A percentile compares a stretch with the other conserved stretches of the same genome.
Evolutionary conservation across 2,888 invertebrate species (phyloP).

Genomic region (Caenorhabditis angaria): DNA sequence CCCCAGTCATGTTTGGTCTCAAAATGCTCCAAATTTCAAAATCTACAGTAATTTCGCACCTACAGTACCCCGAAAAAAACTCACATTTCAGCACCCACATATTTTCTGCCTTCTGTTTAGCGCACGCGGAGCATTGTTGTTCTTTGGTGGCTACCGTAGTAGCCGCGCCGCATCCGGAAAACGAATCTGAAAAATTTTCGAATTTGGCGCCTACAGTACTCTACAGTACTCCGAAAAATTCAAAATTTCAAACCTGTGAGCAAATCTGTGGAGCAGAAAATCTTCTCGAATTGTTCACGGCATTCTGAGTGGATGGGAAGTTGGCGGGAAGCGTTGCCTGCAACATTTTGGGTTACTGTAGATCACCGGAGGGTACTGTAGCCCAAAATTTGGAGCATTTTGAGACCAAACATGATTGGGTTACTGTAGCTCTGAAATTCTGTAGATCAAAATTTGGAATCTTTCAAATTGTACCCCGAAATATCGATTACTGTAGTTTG

Average conservation of each 20-base stretch:
- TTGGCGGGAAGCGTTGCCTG: conserved; percentile 31
- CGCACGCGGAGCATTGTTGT: conserved; percentile 59
- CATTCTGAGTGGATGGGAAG: conserved; percentile 52
- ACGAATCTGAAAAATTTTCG: conserved; percentile 1
- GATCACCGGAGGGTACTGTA: too few relatives aligned
- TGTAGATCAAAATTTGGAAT: too few relatives aligned
- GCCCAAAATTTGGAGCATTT: too few relatives aligned
- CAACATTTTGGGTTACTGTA: too few relatives aligned
- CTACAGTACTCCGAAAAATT: neutral
- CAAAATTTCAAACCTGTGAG: conserved; percentile 24
- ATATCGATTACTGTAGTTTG: too few relatives aligned
- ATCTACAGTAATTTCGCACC: conserved; percentile 58
- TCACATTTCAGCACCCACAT: conserved; percentile 64
- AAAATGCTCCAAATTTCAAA: too few relatives aligned
- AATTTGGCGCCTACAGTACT: too few relatives aligned
- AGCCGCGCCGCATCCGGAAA: conserved; percentile 14
- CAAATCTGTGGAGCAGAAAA: conserved; percentile 63
- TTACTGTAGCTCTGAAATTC: too few relatives aligned
- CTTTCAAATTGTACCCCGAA: too few relatives aligned
- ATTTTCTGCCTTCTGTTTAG: conserved; percentile 50
- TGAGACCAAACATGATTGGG: too few relatives aligned
- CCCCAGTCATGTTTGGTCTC: too few relatives aligned
- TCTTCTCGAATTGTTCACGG: conserved; percentile 55
- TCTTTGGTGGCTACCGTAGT: neutral
- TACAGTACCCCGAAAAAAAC: conserved; percentile 41